A percentile compares a stretch with the other conserved stretches of the same genome.
Conservation (phyloP, 2,113 vertebrate species). For the Onychostruthus taczanowskii region DNA sequence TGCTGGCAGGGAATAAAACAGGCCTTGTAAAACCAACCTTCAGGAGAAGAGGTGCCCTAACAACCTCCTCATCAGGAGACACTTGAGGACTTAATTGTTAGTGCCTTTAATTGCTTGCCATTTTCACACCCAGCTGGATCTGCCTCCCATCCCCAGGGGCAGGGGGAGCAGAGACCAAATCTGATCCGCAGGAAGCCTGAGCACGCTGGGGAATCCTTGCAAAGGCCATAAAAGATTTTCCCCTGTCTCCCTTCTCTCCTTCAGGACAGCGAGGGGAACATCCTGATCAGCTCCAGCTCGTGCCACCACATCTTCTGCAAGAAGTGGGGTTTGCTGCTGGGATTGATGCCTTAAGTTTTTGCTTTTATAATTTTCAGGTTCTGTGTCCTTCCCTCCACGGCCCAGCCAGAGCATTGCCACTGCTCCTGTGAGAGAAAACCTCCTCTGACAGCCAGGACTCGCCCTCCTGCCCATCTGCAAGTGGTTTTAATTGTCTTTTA, state of each 20-base stretch:
- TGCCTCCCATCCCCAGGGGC: not conserved
- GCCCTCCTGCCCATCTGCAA: not conserved
- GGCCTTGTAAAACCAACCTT: not conserved
- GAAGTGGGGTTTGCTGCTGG: not conserved
- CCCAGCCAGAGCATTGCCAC: accelerated
- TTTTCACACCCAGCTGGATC: not conserved
- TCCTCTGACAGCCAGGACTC: not conserved
- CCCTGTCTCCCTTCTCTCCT: not conserved
- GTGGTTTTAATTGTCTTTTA: not conserved
- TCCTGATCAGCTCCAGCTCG: not conserved
- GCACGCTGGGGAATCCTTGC: not conserved
- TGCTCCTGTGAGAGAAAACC: not conserved
- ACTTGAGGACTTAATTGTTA: not conserved
- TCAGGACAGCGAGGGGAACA: not conserved
- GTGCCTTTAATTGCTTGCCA: not conserved
- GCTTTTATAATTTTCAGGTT: not conserved
- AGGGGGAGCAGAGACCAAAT: not conserved
- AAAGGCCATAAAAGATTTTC: not conserved
- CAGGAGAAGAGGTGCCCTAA: not conserved
- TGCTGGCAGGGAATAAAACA: not conserved
- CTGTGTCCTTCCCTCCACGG: not conserved
- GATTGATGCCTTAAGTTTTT: not conserved
- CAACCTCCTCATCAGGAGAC: not conserved
- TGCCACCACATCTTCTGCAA: not conserved
- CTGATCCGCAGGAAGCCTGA: not conserved